phyloP scores from a whole-genome alignment of 2,888 invertebrate species.

The Limulus polyphemus region DNA sequence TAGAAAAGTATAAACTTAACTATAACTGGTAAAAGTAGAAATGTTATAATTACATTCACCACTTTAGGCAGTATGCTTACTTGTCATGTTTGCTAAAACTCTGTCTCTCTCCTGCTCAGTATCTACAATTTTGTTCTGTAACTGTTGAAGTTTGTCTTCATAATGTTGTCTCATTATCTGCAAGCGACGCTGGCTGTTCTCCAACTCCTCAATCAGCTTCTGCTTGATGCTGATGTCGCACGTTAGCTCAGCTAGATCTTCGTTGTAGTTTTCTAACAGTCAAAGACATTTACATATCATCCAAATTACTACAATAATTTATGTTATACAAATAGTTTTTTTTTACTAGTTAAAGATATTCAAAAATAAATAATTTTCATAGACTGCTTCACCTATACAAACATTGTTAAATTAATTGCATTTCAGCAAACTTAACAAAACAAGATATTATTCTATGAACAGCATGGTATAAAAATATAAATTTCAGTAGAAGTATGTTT shows the following conservation, averaged over 20 bases:
- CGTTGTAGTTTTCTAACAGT: constrained; percentile 41
- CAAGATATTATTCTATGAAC: too few species aligned
- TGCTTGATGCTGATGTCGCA: constrained; percentile 91
- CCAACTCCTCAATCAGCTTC: constrained; percentile 82
- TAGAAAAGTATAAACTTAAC: too few species aligned
- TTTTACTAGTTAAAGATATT: too few species aligned
- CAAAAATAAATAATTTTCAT: too few species aligned
- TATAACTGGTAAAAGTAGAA: too few species aligned
- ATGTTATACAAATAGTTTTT: too few species aligned
- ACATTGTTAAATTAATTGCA: too few species aligned
- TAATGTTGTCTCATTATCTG: constrained; percentile 77
- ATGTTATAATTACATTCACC: too few species aligned
- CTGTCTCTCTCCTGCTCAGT: constrained; percentile 86
- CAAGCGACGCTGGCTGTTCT: constrained; percentile 71
- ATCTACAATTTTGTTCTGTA: constrained; percentile 69
- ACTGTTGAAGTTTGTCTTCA: constrained; percentile 72
- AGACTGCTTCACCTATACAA: too few species aligned
- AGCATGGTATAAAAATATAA: too few species aligned
- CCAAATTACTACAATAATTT: neutral
- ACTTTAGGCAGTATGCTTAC: constrained; percentile 5
- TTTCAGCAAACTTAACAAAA: too few species aligned
- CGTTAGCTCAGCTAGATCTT: constrained; percentile 73
- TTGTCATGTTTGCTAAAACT: constrained; percentile 46
- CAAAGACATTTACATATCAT: neutral
- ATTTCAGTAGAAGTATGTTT: too few species aligned